Conservation (phyloP, 2,113 vertebrate genomes). For the Vanacampus margaritifer region DNA sequence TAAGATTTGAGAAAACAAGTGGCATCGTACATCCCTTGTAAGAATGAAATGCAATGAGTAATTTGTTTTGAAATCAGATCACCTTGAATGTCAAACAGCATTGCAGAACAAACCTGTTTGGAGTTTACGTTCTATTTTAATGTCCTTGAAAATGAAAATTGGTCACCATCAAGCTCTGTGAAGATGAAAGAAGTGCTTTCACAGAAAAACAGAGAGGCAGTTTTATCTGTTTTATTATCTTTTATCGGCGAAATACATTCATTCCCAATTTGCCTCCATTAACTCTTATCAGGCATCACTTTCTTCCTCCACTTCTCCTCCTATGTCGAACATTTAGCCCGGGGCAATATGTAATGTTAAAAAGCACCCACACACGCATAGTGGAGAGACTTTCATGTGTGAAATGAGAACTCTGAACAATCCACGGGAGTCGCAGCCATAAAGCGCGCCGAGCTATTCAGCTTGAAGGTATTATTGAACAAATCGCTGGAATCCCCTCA, state of each 20-base stretch:
- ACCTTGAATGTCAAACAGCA: not conserved
- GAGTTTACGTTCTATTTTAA: not conserved
- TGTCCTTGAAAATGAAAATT: not conserved
- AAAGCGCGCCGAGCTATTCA: slow-evolving; percentile 52
- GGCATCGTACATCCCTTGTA: not conserved
- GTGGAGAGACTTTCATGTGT: slow-evolving; percentile 66
- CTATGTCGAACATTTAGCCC: slow-evolving; percentile 48
- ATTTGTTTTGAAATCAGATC: not conserved
- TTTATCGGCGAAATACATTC: not conserved
- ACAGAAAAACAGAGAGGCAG: not conserved
- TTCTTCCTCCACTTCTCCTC: slow-evolving; percentile 8
- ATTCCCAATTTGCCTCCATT: slow-evolving; percentile 1
- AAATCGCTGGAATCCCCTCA: slow-evolving; percentile 45
- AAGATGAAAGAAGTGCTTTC: fast-evolving
- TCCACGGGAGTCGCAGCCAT: slow-evolving; percentile 62
- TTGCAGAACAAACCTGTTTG: not conserved
- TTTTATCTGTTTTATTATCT: slow-evolving; percentile 1
- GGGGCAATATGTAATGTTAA: slow-evolving; percentile 64
- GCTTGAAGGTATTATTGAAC: slow-evolving; percentile 58
- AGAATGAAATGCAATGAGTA: not conserved
- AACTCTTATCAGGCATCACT: not conserved
- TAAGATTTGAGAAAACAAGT: too few species aligned
- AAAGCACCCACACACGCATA: slow-evolving; percentile 53
- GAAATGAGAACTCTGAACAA: slow-evolving; percentile 68
- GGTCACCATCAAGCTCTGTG: not conserved